phyloP scores from a whole-genome alignment of 1,140 invertebrate genomes.

The Neoseiulus cucumeris region DNA sequence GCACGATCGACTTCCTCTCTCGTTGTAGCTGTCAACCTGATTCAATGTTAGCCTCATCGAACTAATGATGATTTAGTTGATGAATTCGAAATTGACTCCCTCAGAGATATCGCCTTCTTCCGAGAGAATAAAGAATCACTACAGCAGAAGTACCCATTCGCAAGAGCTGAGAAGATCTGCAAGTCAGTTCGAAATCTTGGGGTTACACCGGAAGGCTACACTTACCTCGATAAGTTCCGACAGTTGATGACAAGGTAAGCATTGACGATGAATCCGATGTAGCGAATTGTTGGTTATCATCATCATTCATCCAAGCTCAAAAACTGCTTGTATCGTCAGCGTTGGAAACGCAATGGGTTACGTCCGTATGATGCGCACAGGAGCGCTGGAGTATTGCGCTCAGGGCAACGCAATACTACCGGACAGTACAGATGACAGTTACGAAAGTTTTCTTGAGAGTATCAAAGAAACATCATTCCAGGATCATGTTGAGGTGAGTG shows the following conservation, averaged over 20 bases:
- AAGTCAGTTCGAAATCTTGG: conserved; percentile 74
- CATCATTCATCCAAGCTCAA: conserved; percentile 10
- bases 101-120: conserved; percentile 48
- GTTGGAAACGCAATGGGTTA: conserved; percentile 85
- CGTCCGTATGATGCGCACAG: conserved; percentile 77
- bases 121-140: conserved; percentile 34
- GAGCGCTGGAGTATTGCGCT: conserved; percentile 72
- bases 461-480: neutral
- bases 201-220: conserved; percentile 48
- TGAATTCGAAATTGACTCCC: neutral
- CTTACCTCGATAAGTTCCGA: conserved; percentile 78
- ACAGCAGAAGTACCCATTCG: conserved; percentile 42
- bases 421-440: conserved; percentile 25
- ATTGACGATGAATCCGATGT: neutral
- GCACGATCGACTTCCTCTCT: too few relatives aligned
- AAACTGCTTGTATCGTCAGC: conserved; percentile 13
- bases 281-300: conserved; percentile 10
- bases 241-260: conserved; percentile 76
- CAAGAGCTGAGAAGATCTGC: conserved; percentile 85
- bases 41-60: neutral
- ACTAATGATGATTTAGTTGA: too few relatives aligned
- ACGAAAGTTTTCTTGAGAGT: neutral
- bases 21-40: too few relatives aligned
- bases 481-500: neutral
- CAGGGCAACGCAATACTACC: conserved; percentile 76